Evolutionary conservation across 2,797 vertebrate genomes (phyloP).

Genomic region (Agapornis canus): DNA sequence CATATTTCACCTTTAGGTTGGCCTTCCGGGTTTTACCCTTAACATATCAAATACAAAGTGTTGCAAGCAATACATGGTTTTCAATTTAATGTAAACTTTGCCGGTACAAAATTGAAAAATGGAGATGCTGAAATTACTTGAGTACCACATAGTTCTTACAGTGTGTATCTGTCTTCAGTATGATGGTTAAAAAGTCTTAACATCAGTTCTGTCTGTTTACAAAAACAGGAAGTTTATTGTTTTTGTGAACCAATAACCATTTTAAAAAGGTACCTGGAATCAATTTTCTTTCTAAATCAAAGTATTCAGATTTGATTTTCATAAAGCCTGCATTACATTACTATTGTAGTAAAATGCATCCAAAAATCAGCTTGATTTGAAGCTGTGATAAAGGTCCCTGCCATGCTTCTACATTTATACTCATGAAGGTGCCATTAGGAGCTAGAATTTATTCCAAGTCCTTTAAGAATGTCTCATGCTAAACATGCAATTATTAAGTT

Average conservation of each 20-base stretch:
- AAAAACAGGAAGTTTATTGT: background rate
- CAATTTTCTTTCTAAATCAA: background rate
- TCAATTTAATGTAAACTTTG: background rate
- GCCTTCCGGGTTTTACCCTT: background rate
- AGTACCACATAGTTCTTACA: background rate
- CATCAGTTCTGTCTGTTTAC: background rate
- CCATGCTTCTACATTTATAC: background rate
- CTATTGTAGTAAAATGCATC: background rate
- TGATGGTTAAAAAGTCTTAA: background rate
- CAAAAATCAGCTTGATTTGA: background rate
- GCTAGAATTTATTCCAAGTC: background rate
- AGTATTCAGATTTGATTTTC: background rate
- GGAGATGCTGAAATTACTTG: background rate
- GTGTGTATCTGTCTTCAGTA: background rate
- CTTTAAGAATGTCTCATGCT: background rate
- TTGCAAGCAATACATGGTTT: background rate
- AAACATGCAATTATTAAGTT: background rate
- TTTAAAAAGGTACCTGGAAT: background rate
- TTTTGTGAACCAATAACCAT: background rate
- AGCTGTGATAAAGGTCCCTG: background rate
- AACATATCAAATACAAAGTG: fast-evolving
- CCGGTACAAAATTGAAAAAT: background rate
- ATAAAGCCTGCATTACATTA: background rate
- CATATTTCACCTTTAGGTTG: background rate
- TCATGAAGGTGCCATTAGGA: conserved; percentile 9